phyloP scores from a whole-genome alignment of 1,140 invertebrate genomes.

The Batillaria attramentaria region DNA sequence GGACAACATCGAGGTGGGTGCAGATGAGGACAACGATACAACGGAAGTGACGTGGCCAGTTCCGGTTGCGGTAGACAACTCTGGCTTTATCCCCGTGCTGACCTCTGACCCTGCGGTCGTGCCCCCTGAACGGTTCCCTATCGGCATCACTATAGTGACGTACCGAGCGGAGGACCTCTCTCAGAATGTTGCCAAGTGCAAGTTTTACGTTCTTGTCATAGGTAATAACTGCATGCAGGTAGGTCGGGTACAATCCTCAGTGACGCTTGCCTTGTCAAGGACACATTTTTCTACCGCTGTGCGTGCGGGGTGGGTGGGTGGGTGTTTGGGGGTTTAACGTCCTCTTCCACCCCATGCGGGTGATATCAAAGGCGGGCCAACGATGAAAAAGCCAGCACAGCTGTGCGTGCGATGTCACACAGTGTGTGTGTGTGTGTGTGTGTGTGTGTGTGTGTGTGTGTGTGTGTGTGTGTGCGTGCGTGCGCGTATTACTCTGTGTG shows the following conservation, averaged over 20 bases:
- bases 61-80: constrained; percentile 71
- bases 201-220: constrained; percentile 71
- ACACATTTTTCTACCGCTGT: too few relatives aligned
- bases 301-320: too few relatives aligned
- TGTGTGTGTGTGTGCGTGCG: too few relatives aligned
- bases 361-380: too few relatives aligned
- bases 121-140: constrained; percentile 70
- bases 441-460: too few relatives aligned
- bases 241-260: neutral
- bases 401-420: too few relatives aligned
- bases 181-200: constrained; percentile 72
- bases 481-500: too few relatives aligned
- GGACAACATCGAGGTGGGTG: constrained; percentile 69
- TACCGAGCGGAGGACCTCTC: constrained; percentile 73
- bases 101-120: constrained; percentile 72
- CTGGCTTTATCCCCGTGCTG: constrained; percentile 61
- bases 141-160: constrained; percentile 70
- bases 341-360: too few relatives aligned
- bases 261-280: neutral
- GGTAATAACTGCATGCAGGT: constrained; percentile 64
- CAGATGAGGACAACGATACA: constrained; percentile 73
- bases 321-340: too few relatives aligned
- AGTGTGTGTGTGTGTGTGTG: too few relatives aligned
- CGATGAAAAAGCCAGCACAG: too few relatives aligned
- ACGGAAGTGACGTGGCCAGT: constrained; percentile 74